Base-by-base conservation (phyloP, 2,797 vertebrate genomes). In the Sebastes vulpes region DNA sequence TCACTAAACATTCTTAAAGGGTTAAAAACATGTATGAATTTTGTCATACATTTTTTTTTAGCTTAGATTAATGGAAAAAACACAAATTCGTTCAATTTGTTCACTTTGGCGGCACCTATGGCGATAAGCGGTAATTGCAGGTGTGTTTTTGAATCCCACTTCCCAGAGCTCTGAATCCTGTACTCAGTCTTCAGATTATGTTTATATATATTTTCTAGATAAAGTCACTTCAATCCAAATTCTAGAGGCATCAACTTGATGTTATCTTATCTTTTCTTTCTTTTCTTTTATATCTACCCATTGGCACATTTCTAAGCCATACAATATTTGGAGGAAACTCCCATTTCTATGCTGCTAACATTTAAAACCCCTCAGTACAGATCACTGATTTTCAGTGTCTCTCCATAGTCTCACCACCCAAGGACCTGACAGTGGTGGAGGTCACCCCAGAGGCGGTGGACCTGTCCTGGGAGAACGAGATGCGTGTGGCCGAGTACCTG, bases 381-480 rank as follows among this genome's bases (percentile, higher is more conserved):
- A 72, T 63, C 2, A 67, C n/a, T 81, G 4, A 79, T 64, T 52
- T 72, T 26, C 10, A n/a, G 3, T 71, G 9, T 59, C 56, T 89
- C 2, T 88, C 86, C n/a, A 68, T 91, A 99, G 99, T 99, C 56
- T 97, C 97, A 21, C 97, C 99, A 85, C 97, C 98, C 50, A 98
- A 96, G 50, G 97, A 99, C 83, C 95, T 99, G 50, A 95, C 93
- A 0, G 97, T 99, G 83, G 96, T 96, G 2, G 96, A 97, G 16
- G 94, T 99, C 82, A 97, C 96, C 0, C 96, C 98, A 48, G 97
- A 99, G 90, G 97, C 97, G 0, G 97, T 99, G 69, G 98, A 99
- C 82, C 85, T 99, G 65, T 95, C 97, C 78, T 99, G 99, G 99
- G 96, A 96, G 54, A 99, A 99, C 2, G 98, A 99, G 89, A 98